phyloP scores from a whole-genome alignment of 2,797 vertebrate genomes.

The Melanotaenia boesemani region DNA sequence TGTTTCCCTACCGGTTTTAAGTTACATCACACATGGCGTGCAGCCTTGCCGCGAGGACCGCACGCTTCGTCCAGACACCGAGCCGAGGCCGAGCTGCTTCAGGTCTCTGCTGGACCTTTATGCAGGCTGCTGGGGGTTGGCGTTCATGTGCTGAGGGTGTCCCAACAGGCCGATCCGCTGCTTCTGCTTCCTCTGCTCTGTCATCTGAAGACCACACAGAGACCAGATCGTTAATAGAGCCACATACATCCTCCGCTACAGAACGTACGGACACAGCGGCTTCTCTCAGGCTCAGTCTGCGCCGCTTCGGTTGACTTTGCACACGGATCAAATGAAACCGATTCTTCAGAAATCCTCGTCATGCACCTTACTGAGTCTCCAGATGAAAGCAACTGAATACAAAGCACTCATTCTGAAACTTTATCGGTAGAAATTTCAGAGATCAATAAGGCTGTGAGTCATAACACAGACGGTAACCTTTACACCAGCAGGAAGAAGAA shows the following conservation, averaged over 20 bases:
- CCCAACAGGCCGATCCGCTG: slow-evolving; percentile 96
- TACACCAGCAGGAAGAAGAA: slow-evolving; percentile 26
- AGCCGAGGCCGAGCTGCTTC: slow-evolving; percentile 13
- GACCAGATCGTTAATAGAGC: neutral
- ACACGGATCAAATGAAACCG: no score
- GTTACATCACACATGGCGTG: slow-evolving; percentile 34
- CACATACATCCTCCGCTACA: no score
- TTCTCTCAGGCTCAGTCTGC: no score
- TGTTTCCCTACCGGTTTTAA: slow-evolving; percentile 55
- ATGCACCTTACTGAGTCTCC: slow-evolving; percentile 30
- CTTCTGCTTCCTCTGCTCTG: slow-evolving; percentile 99
- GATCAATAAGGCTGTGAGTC: slow-evolving; percentile 66
- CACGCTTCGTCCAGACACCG: slow-evolving; percentile 11
- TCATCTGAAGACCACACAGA: slow-evolving; percentile 89
- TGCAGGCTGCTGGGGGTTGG: slow-evolving; percentile 96
- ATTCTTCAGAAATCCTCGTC: no score
- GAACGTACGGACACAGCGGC: no score
- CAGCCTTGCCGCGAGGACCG: slow-evolving; percentile 24
- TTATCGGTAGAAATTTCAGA: slow-evolving; percentile 64
- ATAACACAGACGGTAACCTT: slow-evolving; percentile 61
- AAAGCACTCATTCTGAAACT: slow-evolving; percentile 72
- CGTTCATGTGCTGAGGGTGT: slow-evolving; percentile 94
- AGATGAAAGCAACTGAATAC: slow-evolving; percentile 63
- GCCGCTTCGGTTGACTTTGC: no score
- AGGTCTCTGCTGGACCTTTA: slow-evolving; percentile 60